Percentiles rank a stretch among this genome's conserved stretches.
phyloP scores from a whole-genome alignment of 1,140 invertebrate species.

The Gyrodactylus bullatarudis region DNA sequence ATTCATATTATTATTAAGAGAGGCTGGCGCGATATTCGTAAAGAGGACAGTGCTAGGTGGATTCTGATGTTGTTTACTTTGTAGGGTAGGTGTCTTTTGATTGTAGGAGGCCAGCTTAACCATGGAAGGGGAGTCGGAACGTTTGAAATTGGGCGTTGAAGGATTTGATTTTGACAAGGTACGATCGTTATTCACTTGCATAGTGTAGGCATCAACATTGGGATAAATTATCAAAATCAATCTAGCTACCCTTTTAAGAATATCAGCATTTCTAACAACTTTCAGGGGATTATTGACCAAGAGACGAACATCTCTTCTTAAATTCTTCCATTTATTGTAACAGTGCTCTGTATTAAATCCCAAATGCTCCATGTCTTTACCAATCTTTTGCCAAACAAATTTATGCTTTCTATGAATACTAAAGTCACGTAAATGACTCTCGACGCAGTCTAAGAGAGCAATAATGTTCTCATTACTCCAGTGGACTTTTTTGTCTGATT shows the following conservation, averaged over 20 bases:
- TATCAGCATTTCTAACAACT: neutral
- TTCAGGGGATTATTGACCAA: neutral
- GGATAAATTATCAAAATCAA: slow-evolving; percentile 4
- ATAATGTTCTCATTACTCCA: neutral
- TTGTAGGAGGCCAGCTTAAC: neutral
- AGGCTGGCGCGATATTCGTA: neutral
- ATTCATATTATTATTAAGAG: too few species aligned
- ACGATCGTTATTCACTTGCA: neutral
- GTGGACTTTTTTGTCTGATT: slow-evolving; percentile 2
- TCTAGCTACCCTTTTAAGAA: neutral
- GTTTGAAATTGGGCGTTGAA: neutral
- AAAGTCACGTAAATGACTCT: neutral
- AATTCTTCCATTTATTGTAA: slow-evolving; percentile 6
- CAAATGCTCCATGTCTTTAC: slow-evolving; percentile 2
- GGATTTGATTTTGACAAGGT: neutral
- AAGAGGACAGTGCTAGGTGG: neutral
- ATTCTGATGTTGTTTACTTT: neutral
- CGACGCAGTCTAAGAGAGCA: neutral
- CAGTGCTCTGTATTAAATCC: slow-evolving; percentile 5
- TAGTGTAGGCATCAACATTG: neutral
- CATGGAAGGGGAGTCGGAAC: neutral
- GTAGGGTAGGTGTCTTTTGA: neutral
- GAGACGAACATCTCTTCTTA: neutral
- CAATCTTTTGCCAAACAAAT: neutral
- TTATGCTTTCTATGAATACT: neutral